Percentiles rank a stretch among this genome's conserved stretches.
Evolutionary conservation across 1,140 invertebrate species (phyloP).

Genomic region (Ephestia elutella): DNA sequence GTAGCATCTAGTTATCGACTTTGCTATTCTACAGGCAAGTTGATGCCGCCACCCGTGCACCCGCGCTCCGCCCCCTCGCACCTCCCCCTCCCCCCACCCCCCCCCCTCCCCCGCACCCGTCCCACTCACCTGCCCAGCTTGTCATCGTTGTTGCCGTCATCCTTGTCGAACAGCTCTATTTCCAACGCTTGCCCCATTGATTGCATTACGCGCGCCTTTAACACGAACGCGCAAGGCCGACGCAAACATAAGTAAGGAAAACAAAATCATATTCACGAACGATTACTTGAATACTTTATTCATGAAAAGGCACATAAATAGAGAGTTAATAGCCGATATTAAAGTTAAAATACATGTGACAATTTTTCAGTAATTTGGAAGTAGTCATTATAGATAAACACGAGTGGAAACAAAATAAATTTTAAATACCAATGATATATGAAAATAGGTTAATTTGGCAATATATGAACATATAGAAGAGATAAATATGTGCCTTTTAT

Average conservation of each 20-base stretch:
- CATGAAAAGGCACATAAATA: not conserved
- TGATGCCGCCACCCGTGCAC: not conserved
- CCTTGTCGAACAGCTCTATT: constrained; percentile 86
- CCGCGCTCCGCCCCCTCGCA: not conserved
- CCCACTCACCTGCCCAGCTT: constrained; percentile 84
- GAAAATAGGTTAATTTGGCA: too few species aligned
- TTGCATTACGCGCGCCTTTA: constrained; percentile 69
- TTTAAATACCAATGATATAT: not conserved
- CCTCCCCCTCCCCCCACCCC: not conserved
- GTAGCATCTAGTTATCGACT: too few species aligned
- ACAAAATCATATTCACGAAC: constrained; percentile 56
- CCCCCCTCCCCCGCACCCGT: not conserved
- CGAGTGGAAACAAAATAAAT: not conserved
- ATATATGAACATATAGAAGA: too few species aligned
- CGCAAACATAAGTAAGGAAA: constrained; percentile 66
- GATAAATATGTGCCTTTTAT: too few species aligned
- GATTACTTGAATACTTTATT: constrained; percentile 18
- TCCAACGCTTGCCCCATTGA: constrained; percentile 82
- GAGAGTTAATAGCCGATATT: not conserved
- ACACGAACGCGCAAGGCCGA: constrained; percentile 51
- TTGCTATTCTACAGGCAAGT: too few species aligned
- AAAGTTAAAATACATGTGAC: not conserved
- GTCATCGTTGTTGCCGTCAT: constrained; percentile 90
- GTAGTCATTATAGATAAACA: not conserved
- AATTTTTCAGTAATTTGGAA: not conserved